Base-by-base conservation (phyloP, 2,888 invertebrate species). In the Leucophenga montana region DNA sequence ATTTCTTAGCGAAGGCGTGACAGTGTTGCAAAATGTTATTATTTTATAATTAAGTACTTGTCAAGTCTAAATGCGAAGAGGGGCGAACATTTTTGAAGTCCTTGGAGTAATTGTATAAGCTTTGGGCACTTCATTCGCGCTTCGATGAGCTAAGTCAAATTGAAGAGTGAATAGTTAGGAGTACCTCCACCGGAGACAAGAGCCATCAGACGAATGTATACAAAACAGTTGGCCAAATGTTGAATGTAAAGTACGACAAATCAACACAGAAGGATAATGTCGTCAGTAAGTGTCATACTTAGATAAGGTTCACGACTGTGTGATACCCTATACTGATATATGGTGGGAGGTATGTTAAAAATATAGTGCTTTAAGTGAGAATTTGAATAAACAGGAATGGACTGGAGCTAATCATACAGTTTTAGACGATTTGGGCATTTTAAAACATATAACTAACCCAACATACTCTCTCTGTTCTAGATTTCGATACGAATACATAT, bases 11-110 rank as follows among this genome's bases (percentile, higher is more conserved):
- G 77, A 78, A 80, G 75, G 77, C 79, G 75, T 73, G 66, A 66
- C 56, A 46, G 69, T 44, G 56, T 71, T 69, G 71, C 68, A 79
- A 84, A 82, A 82, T 84, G 78, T 84, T 84, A 82, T 82, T 82
- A 84, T 82, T 82, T 82, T 78, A 79, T 84, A 82, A 82, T 82
- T 82, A 82, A 82, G 84, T 84, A 77, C 84, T 82, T 79, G 82
- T 75, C 66, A 69, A 59, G 65, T 65, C 48, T 61, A 48, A 50
- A n/a, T n/a, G 50, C 3, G 50, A 11, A n/a, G 14, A 50, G 50
- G 16, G 1, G 50, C n/a, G 50, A 50, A 50, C n/a, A 16, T 18
- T 39, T n/a, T 50, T 50, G 16, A 50, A 50, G 50, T 50, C 11
- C 39, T n/a, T 50, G 50, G 50, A 50, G 13, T 18, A 1, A 3